Conservation (phyloP, 2,113 vertebrate species). For the Coryphaenoides rupestris region DNA sequence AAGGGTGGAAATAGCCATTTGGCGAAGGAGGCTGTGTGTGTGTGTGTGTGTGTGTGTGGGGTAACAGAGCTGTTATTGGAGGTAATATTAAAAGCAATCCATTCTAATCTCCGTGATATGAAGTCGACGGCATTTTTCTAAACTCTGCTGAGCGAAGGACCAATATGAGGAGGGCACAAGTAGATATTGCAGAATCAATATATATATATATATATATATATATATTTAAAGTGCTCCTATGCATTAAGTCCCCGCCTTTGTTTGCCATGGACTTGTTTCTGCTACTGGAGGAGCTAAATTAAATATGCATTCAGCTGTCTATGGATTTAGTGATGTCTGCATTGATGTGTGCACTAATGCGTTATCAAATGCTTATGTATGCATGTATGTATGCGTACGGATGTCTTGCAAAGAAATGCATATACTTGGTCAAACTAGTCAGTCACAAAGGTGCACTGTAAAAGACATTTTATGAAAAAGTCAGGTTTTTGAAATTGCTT, state of each 20-base stretch:
- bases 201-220: too few species aligned
- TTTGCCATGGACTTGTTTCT: slow-evolving; percentile 41
- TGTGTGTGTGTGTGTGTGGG: too few species aligned
- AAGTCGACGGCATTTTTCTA: slow-evolving; percentile 43
- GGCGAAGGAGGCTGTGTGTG: slow-evolving; percentile 5
- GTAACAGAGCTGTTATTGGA: slow-evolving; percentile 43
- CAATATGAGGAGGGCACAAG: slow-evolving; percentile 42
- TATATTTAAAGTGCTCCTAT: slow-evolving; percentile 53
- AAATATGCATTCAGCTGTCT: slow-evolving; percentile 5
- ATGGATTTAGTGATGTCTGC: too few species aligned
- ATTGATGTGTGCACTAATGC: too few species aligned
- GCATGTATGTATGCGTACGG: too few species aligned
- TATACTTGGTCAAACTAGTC: too few species aligned
- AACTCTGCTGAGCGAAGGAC: slow-evolving; percentile 26
- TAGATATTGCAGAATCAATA: slow-evolving; percentile 58
- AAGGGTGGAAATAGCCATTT: slow-evolving; percentile 50
- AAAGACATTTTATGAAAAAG: too few species aligned
- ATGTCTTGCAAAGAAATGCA: too few species aligned
- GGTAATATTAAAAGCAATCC: slow-evolving; percentile 64
- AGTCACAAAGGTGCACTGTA: too few species aligned
- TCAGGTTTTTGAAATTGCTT: too few species aligned
- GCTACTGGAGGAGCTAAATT: slow-evolving; percentile 24
- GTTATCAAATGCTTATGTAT: too few species aligned
- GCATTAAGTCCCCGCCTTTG: slow-evolving; percentile 38
- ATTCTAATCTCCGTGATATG: slow-evolving; percentile 60